These are phyloP conservation scores for Hydropsyche betteni DNA, from an alignment of 2,888 invertebrate species.

Conservation along the genomic window DNA sequence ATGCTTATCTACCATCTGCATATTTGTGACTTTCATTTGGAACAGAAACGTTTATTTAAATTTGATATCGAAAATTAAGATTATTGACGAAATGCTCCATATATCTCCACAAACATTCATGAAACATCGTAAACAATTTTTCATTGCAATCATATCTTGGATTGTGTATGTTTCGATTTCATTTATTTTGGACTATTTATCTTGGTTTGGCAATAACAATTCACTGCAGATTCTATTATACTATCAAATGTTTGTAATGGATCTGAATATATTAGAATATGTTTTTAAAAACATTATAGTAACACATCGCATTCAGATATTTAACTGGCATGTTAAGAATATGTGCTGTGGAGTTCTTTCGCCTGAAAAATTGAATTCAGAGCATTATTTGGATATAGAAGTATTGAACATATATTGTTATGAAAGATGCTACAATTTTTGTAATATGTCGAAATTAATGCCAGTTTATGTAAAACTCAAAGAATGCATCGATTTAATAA, in stretches of 20 bases:
- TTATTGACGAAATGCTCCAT: not conserved
- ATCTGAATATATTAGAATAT: not conserved
- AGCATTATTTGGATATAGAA: too few species aligned
- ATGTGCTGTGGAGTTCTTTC: not conserved
- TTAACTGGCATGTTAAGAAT: not conserved
- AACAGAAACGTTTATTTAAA: conserved; percentile 4
- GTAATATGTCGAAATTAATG: not conserved
- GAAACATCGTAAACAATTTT: not conserved
- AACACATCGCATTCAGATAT: not conserved
- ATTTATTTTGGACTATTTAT: not conserved
- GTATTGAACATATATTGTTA: too few species aligned
- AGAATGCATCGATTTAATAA: not conserved
- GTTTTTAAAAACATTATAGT: not conserved
- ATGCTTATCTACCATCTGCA: not conserved
- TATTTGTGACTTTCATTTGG: not conserved
- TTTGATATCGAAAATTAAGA: not conserved
- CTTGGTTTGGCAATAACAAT: not conserved
- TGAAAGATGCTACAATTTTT: not conserved
- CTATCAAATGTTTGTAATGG: not conserved
- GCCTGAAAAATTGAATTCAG: too few species aligned
- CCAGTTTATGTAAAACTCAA: not conserved
- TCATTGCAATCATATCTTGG: not conserved
- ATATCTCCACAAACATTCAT: not conserved
- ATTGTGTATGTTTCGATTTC: not conserved
- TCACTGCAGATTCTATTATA: not conserved